phyloP scores from a whole-genome alignment of 2,888 invertebrate genomes.

The Entomobrya multifasciata region DNA sequence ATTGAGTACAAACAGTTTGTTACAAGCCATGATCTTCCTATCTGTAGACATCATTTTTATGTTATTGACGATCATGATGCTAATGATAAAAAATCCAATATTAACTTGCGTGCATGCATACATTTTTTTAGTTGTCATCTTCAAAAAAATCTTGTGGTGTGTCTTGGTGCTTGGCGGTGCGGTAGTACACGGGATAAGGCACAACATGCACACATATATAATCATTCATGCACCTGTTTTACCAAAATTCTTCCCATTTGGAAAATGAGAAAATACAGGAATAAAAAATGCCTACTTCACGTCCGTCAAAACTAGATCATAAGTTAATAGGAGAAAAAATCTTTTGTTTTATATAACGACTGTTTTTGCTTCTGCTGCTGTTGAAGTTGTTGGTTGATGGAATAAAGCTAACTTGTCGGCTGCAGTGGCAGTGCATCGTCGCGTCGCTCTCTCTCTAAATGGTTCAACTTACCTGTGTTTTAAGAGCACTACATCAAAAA shows the following conservation, averaged over 20 bases:
- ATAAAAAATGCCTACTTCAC: slow-evolving; percentile 50
- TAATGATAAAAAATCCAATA: slow-evolving; percentile 31
- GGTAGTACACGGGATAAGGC: neutral
- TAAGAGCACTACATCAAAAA: neutral
- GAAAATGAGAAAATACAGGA: slow-evolving; percentile 32
- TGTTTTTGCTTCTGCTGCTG: neutral
- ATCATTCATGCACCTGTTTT: slow-evolving; percentile 67
- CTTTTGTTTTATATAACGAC: slow-evolving; percentile 44
- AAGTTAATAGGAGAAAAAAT: slow-evolving; percentile 63
- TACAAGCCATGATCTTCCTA: slow-evolving; percentile 36
- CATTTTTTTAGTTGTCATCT: slow-evolving; percentile 48
- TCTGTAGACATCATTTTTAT: slow-evolving; percentile 25
- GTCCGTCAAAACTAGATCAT: slow-evolving; percentile 73
- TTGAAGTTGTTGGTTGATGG: slow-evolving; percentile 52
- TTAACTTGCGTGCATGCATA: slow-evolving; percentile 57
- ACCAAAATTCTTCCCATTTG: neutral
- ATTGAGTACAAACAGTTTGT: slow-evolving; percentile 34
- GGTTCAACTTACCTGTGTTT: slow-evolving; percentile 34
- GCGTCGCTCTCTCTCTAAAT: slow-evolving; percentile 25
- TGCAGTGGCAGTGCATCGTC: too few species aligned
- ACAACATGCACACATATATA: neutral
- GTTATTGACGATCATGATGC: slow-evolving; percentile 13
- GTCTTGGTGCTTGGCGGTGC: too few species aligned
- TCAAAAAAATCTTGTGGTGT: slow-evolving; percentile 48
- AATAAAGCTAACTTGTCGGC: slow-evolving; percentile 3